Evolutionary conservation across 2,797 vertebrate species (phyloP).

Genomic region (Microctenopoma stevenorrisi): DNA sequence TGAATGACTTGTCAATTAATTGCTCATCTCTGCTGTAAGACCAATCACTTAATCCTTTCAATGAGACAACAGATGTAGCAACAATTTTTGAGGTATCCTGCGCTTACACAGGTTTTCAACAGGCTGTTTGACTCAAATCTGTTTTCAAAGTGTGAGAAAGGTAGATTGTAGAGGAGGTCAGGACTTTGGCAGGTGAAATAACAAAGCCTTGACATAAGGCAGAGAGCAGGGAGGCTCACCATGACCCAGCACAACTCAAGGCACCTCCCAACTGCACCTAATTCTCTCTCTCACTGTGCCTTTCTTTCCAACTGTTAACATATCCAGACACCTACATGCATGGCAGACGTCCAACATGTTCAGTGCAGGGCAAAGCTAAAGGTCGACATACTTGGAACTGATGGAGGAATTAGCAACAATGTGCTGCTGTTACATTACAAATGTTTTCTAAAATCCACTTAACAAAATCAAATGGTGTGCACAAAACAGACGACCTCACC

Average conservation of each 20-base stretch:
- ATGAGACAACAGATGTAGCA: not conserved
- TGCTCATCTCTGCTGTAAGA: not conserved
- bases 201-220: constrained; percentile 77
- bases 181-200: constrained; percentile 72
- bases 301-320: constrained; percentile 62
- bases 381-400: constrained; percentile 58
- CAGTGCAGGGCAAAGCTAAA: constrained; percentile 64
- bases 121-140: constrained; percentile 21
- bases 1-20: not conserved
- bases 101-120: constrained; percentile 19
- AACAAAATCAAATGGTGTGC: not conserved
- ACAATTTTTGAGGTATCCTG: not conserved
- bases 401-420: constrained; percentile 20
- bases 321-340: constrained; percentile 68
- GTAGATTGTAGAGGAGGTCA: constrained; percentile 50
- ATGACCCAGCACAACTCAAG: constrained; percentile 53
- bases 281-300: constrained; percentile 68
- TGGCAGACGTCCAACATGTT: constrained; percentile 67
- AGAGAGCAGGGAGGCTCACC: constrained; percentile 71
- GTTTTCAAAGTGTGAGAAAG: constrained; percentile 29
- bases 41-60: constrained; percentile 16
- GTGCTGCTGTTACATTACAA: constrained; percentile 5
- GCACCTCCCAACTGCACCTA: constrained; percentile 64
- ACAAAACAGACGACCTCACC: not conserved
- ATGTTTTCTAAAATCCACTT: not conserved